A percentile compares a stretch with the other conserved stretches of the same genome.
phyloP scores from a whole-genome alignment of 2,113 vertebrate genomes.

The Siphamia tubifer region DNA sequence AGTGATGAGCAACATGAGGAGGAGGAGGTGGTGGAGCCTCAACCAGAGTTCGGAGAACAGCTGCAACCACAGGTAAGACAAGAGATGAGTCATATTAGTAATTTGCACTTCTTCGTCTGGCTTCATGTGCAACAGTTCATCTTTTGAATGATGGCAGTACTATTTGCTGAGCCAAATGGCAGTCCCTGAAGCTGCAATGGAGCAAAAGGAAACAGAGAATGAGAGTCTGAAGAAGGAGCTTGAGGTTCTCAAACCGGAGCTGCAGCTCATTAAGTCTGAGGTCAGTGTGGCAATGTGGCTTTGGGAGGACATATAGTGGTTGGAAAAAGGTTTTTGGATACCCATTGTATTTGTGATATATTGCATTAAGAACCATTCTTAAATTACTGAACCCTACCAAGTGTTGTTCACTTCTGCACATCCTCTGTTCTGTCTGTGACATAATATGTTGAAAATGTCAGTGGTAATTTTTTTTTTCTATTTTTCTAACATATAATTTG shows the following conservation, averaged over 20 bases:
- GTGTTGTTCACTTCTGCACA: too few species aligned
- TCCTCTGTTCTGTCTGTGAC: too few species aligned
- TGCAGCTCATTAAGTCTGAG: slow-evolving; percentile 76
- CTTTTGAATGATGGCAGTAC: slow-evolving; percentile 36
- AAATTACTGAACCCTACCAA: too few species aligned
- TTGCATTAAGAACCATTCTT: too few species aligned
- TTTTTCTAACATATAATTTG: too few species aligned
- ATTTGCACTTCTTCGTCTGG: not conserved
- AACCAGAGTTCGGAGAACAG: slow-evolving; percentile 33
- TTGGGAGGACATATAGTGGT: too few species aligned
- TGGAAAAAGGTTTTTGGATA: too few species aligned
- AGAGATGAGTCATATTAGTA: not conserved
- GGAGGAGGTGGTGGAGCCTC: slow-evolving; percentile 55
- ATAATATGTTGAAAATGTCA: too few species aligned
- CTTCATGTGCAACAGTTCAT: not conserved
- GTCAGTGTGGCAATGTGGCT: slow-evolving; percentile 45
- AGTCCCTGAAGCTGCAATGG: slow-evolving; percentile 10
- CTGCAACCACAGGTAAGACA: slow-evolving; percentile 39
- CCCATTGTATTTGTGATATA: too few species aligned
- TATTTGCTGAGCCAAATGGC: slow-evolving; percentile 55
- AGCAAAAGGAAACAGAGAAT: slow-evolving; percentile 66
- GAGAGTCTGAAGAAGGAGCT: slow-evolving; percentile 84
- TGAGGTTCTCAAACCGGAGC: slow-evolving; percentile 84
- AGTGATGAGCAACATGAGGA: slow-evolving; percentile 47
- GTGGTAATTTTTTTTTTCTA: too few species aligned